Base-by-base conservation (phyloP, 2,888 invertebrate genomes). In the Pseudococcus longispinus region DNA sequence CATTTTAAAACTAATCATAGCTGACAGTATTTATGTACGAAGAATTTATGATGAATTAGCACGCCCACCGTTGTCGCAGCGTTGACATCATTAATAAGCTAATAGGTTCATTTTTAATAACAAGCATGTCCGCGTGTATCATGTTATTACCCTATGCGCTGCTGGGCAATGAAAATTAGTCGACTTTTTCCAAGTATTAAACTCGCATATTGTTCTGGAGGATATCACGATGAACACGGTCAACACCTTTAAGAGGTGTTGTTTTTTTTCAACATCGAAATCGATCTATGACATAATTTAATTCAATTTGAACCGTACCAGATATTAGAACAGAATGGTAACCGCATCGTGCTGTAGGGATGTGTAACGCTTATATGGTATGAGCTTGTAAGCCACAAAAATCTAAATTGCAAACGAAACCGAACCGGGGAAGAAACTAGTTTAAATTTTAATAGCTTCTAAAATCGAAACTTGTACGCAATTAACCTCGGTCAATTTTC, bases 381-480 rank as follows among this genome's bases (percentile, higher is more conserved):
- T 55, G 8, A 60, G 60, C 23, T 60, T 37, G 37, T n/a, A 80
- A 80, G 77, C 77, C 77, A 80, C 77, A 80, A 80, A 80, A 80
- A 80, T 80, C 29, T 80, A 80, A 80, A 80, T 80, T 80, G 77
- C 77, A 23, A 80, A 80, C 37, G 42, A 80, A 80, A 74, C 60
- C 23, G 60, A 23, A 60, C 60, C 42, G 18, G 42, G 42, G n/a
- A 42, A 37, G 77, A 80, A 80, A 80, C 77, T 80, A 80, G 77
- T 80, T 80, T 80, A 37, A 42, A 80, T 80, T 80, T 80, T 80
- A 80, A 80, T 80, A 42, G 77, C 37, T 80, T 80, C 42, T 80
- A 80, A 80, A 80, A 80, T 80, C 77, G 77, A 80, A 80, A 80
- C 77, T 80, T 80, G 37, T 80, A 80, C 77, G 77, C 77, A 80